Evolutionary conservation across 1,140 invertebrate genomes (phyloP), one percentile per base, ranked within the genome.

Genomic region (Sweltsa coloradensis): DNA sequence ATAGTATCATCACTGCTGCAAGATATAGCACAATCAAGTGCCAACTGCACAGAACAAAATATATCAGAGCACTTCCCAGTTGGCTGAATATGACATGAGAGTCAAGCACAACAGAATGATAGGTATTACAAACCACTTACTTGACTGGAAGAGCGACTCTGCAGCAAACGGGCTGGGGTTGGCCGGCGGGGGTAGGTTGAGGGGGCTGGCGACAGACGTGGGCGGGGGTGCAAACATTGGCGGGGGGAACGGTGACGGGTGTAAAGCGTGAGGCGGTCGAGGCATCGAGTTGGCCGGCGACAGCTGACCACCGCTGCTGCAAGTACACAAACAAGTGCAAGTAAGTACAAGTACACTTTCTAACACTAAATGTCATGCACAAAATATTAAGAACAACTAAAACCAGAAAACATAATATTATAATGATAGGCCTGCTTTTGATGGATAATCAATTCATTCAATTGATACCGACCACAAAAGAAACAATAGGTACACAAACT

Each of bases 151-250:
- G 29, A 89, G 73, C 53, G 85, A 88, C 62, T 89, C 85, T 11
- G 85, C 85, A 2, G 85, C 85, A 65, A 89, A 89, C 4, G 86
- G 86, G 64, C 85, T 83, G 5, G 82, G 80, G 58, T 83, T 82
- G 4, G 71, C 61, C 9, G 67, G 64, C 26, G 74, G 66, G 37
- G 40, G 9, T 49, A 51, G 27, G 60, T 51, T 41, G 65, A 50
- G 6, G 58, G 52, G 23, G 60, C 56, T 43, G 64, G 58, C 46
- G 60, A 58, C 19, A 60, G 60, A 34, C 62, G 54, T 50, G 50
- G 81, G 62, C 16, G 81, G 78, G 22, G 80, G 71, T 21, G 80
- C 74, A 58, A 82, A 84, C 65, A 81, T 71, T 39, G 74, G 78
- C 24, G 73, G 75, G 31, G 70, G 66, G 57, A 68, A 72, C 45